Percentiles rank a stretch among this genome's conserved stretches.
phyloP scores from a whole-genome alignment of 2,113 vertebrate genomes.

The Catagonus wagneri region DNA sequence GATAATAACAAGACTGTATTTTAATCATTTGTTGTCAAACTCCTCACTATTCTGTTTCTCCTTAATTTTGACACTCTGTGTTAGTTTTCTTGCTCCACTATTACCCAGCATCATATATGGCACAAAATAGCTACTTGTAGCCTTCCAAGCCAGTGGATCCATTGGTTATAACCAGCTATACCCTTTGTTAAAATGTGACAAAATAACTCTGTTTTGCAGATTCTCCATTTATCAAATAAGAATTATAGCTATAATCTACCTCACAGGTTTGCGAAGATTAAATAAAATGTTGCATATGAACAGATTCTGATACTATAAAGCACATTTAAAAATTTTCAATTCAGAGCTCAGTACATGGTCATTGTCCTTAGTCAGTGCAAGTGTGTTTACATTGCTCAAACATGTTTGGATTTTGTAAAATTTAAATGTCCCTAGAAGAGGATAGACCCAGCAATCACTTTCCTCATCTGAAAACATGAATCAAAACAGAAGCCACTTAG shows the following conservation, averaged over 20 bases:
- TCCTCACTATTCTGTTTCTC: background rate
- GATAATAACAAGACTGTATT: background rate
- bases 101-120: background rate
- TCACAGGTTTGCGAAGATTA: background rate
- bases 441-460: conserved; percentile 1
- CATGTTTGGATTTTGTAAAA: conserved; percentile 71
- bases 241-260: background rate
- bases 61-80: background rate
- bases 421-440: conserved; percentile 56
- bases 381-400: conserved; percentile 66
- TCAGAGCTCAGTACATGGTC: conserved; percentile 1
- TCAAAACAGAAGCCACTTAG: conserved; percentile 61
- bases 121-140: background rate
- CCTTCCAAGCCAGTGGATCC: background rate
- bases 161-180: background rate
- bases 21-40: background rate
- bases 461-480: conserved; percentile 51
- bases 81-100: background rate
- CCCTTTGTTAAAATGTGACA: background rate
- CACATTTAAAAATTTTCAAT: conserved; percentile 21
- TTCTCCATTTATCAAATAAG: background rate
- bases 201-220: background rate
- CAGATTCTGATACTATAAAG: conserved; percentile 28
- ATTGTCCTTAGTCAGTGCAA: conserved; percentile 54
- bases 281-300: conserved; percentile 29